Base-by-base conservation (phyloP, 1,140 invertebrate species). In the Tribolium castaneum region DNA sequence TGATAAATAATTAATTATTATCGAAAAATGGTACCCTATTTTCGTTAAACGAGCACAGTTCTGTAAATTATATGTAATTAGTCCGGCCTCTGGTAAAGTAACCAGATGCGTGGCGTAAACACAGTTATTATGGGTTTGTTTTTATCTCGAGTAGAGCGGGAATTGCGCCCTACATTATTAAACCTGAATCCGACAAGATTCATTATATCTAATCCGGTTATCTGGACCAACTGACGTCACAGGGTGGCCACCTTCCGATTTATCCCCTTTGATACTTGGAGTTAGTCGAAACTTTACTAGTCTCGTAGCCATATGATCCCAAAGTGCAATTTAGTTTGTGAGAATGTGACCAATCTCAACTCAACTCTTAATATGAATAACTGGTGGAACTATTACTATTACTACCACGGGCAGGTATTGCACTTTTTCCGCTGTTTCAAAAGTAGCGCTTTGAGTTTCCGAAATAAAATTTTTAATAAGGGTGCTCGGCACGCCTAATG, bases 171-270 rank as follows among this genome's bases (percentile, higher is more conserved):
- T 30, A 52, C 16, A 52, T 52, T 52, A 52, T 12, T 30, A 66
- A 66, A 66, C 59, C 59, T 66, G 59, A 66, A 66, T 35, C 59
- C 59, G 59, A 14, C 52, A 73, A 52, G 51, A 56, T 56, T 59
- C 30, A 54, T 74, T 74, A 50, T 30, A 74, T 74, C 34, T 74
- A 75, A 80, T 80, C 79, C 79, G 76, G 79, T 80, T 80, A 78
- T 78, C 70, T 75, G 75, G 71, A 75, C 76, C 76, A 71, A 52
- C 14, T 78, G 79, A 80, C 76, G 76, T 78, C 56, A 77, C 19
- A 75, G 12, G 52, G 25, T 75, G 9, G 73, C 71, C 49, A 79
- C 78, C 78, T 76, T 79, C 70, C 70, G 56, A 78, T 80, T 78
- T 77, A 80, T 71, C 79, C 79, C 79, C 56, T 80, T 77, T 16